phyloP scores from a whole-genome alignment of 2,113 vertebrate species.

The Caranx melampygus region DNA sequence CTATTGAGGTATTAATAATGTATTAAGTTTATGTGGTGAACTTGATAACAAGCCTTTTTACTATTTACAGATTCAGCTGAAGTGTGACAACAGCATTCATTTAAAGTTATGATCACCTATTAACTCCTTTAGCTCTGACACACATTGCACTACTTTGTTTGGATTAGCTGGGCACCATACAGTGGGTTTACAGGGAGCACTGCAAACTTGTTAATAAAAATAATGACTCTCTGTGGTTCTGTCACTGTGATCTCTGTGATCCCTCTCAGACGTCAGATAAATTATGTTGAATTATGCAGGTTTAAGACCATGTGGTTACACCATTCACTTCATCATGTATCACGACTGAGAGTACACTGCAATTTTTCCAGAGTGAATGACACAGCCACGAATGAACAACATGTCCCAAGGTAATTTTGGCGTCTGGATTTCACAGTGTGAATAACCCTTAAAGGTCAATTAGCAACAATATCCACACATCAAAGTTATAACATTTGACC shows the following conservation, averaged over 20 bases:
- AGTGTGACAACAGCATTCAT: neutral
- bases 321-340: constrained; percentile 21
- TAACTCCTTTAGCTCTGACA: neutral
- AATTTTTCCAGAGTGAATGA: constrained; percentile 9
- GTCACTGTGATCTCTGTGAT: neutral
- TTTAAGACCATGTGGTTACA: constrained; percentile 14
- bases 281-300: constrained; percentile 1
- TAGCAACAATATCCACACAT: neutral
- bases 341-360: neutral
- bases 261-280: neutral
- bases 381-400: too few species aligned
- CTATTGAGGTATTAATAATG: neutral
- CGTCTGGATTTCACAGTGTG: constrained; percentile 1
- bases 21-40: neutral
- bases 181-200: too few species aligned
- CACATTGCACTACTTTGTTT: neutral
- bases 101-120: neutral
- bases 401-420: neutral
- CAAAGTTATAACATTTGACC: neutral
- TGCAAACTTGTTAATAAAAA: too few species aligned
- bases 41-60: neutral
- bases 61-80: neutral
- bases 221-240: too few species aligned
- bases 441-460: constrained; percentile 10
- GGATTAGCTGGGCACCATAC: too few species aligned